phyloP scores from a whole-genome alignment of 1,140 invertebrate genomes.

The Hirudo medicinalis region DNA sequence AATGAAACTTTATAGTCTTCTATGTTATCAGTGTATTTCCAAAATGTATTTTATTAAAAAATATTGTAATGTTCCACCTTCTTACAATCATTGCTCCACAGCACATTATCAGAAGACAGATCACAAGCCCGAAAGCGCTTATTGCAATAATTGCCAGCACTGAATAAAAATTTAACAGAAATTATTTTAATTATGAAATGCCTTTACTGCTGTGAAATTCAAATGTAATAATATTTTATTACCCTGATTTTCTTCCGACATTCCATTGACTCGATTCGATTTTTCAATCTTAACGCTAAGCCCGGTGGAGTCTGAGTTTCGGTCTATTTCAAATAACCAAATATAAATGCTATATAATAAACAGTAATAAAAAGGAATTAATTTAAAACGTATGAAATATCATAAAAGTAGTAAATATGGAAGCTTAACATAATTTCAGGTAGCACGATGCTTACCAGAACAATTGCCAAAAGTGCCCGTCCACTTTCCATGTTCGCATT shows the following conservation, averaged over 20 bases:
- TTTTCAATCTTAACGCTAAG: not conserved
- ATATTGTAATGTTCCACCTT: not conserved
- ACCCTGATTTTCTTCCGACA: not conserved
- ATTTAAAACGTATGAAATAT: not conserved
- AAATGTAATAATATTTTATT: not conserved
- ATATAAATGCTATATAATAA: not conserved
- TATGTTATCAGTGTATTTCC: too few relatives aligned
- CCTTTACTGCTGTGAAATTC: not conserved
- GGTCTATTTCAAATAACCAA: not conserved
- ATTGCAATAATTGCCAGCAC: constrained; percentile 5
- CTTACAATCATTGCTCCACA: not conserved
- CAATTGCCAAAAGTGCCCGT: constrained; percentile 11
- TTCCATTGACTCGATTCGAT: not conserved
- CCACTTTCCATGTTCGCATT: constrained; percentile 6
- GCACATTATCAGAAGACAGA: constrained; percentile 13
- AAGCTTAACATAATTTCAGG: too few relatives aligned
- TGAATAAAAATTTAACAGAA: not conserved
- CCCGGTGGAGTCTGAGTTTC: not conserved
- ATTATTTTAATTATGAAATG: too few relatives aligned
- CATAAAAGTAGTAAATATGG: too few relatives aligned
- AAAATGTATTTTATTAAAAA: too few relatives aligned
- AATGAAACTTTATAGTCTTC: too few relatives aligned
- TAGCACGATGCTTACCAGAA: not conserved
- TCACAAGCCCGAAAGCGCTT: not conserved
- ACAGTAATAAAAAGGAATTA: not conserved